These are phyloP conservation scores for Apis mellifera DNA, from an alignment of 1,140 invertebrate genomes.

Conservation along the genomic window Amel_HAv3.1 CM009932.2:2078001-2078500, in stretches of 20 bases:
- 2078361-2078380: slow-evolving; percentile 19
- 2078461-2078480: background rate
- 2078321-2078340: slow-evolving; percentile 75
- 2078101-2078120: slow-evolving; percentile 46
- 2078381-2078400: background rate
- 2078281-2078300: slow-evolving; percentile 74
- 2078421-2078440: background rate
- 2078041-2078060: slow-evolving; percentile 65
- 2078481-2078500: slow-evolving; percentile 79
- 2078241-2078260: slow-evolving; percentile 80
- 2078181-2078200: slow-evolving; percentile 73
- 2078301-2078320: slow-evolving; percentile 79
- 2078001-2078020: slow-evolving; percentile 69
- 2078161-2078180: slow-evolving; percentile 70
- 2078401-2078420: background rate
- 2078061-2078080: slow-evolving; percentile 73
- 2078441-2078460: background rate
- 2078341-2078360: slow-evolving; percentile 55
- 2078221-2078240: slow-evolving; percentile 72
- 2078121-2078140: slow-evolving; percentile 34
- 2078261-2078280: slow-evolving; percentile 77
- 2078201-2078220: slow-evolving; percentile 36
- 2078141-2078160: slow-evolving; percentile 75
- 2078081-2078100: slow-evolving; percentile 78
- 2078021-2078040: slow-evolving; percentile 54